A percentile compares a stretch with the other conserved stretches of the same genome.
Evolutionary conservation across 2,888 invertebrate genomes (phyloP).

Genomic region (Thymelicus sylvestris): DNA sequence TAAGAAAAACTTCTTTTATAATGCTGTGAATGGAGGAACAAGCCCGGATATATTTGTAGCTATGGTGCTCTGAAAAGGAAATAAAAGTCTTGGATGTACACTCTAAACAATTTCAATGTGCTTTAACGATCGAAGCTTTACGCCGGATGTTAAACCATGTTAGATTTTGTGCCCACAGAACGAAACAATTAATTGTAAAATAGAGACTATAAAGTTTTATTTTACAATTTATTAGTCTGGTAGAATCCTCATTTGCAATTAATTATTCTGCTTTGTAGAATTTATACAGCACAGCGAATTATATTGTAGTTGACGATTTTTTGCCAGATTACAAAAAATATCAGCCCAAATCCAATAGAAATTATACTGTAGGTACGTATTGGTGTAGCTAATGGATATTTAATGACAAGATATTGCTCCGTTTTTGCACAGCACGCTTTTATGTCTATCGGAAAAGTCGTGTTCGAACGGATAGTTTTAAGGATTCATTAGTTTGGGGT

Average conservation of each 20-base stretch:
- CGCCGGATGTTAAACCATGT: slow-evolving; percentile 3
- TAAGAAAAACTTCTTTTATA: not conserved
- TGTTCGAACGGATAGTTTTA: slow-evolving; percentile 3
- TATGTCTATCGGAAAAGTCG: not conserved
- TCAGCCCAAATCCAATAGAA: not conserved
- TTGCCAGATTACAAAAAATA: not conserved
- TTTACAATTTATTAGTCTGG: too few relatives aligned
- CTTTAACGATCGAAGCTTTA: not conserved
- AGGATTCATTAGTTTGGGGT: not conserved
- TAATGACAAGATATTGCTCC: slow-evolving; percentile 7
- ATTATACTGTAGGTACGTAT: not conserved
- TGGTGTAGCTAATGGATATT: slow-evolving; percentile 8
- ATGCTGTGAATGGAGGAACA: not conserved
- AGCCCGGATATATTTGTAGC: not conserved
- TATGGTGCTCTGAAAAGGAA: not conserved
- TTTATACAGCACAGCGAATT: not conserved
- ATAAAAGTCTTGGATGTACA: slow-evolving; percentile 1
- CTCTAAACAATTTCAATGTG: slow-evolving; percentile 3
- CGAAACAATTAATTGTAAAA: not conserved
- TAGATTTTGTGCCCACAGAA: not conserved
- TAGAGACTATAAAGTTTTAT: not conserved
- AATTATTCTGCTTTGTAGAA: not conserved
- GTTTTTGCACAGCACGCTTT: not conserved
- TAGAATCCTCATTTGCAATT: not conserved
- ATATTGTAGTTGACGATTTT: not conserved